Conservation (phyloP, 2,888 invertebrate genomes). For the Leucophora obtusa region DNA sequence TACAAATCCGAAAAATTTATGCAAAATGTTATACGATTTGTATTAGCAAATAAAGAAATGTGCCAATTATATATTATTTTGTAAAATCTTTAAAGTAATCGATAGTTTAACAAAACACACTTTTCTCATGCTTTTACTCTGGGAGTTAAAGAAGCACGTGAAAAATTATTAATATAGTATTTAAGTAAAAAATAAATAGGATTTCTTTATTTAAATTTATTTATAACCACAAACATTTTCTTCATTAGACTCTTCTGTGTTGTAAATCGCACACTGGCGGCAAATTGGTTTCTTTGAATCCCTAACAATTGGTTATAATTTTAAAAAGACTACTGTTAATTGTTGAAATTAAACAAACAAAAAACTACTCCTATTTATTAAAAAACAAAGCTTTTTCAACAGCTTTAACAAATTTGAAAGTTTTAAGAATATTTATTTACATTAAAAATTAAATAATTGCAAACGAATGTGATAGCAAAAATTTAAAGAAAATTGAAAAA, state of each 20-base stretch:
- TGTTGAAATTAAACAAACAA: not conserved
- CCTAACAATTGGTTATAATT: not conserved
- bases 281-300: not conserved
- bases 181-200: not conserved
- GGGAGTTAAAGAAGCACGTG: not conserved
- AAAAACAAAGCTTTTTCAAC: conserved; percentile 38
- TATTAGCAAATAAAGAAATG: conserved; percentile 63
- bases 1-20: conserved; percentile 27
- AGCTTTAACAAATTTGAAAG: conserved; percentile 61
- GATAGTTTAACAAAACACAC: conserved; percentile 26
- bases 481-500: conserved; percentile 52
- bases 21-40: conserved; percentile 41
- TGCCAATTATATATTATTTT: conserved; percentile 66
- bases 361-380: conserved; percentile 37
- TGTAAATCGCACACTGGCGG: not conserved
- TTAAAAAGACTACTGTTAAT: not conserved
- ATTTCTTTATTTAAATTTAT: not conserved
- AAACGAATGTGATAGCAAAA: conserved; percentile 64
- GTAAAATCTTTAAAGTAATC: conserved; percentile 29
- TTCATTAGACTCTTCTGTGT: not conserved
- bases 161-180: conserved; percentile 5
- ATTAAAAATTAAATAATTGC: conserved; percentile 59
- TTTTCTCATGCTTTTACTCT: not conserved
- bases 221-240: not conserved
- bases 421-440: conserved; percentile 48